Base-by-base conservation (phyloP, 2,797 vertebrate genomes). In the Cephalopachus bancanus region DNA sequence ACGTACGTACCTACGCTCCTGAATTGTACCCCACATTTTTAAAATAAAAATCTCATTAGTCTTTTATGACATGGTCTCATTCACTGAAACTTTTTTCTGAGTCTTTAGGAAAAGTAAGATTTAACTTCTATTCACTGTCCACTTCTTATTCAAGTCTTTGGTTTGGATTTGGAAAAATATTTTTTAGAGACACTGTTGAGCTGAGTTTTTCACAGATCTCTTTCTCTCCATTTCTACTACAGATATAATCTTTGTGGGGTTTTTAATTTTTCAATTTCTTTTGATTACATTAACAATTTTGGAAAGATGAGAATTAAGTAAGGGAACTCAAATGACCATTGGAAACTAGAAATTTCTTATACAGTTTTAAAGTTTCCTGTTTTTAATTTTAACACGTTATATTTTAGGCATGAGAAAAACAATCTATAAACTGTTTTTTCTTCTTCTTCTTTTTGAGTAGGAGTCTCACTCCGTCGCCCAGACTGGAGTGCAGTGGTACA, bases 351-450 rank as follows among this genome's bases (percentile, higher is more conserved):
- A 93, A 79, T 83, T 83, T 37, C 6, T 86, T n/a, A 8, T 44
- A 51, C 6, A 75, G 53, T 51, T 83, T 93, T 81, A 17, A 76
- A 88, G 14, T 55, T 91, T 88, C 83, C 60, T 20, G 33, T 22
- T 90, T 95, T 95, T 51, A 81, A 12, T 44, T 83, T 83, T 91
- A 93, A 91, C 15, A 89, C 86, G 33, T 87, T 92, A 90, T 22
- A 83, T 65, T 78, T 53, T 62, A 86, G 59, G 8, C 3, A 37
- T 71, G 37, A 80, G 69, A 53, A 7, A 33, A 91, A 89, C 8
- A 91, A 75, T 67, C 22, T 69, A 65, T 74, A 89, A 67, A 44
- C 44, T 44, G 4, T 44, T 44, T 44, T 44, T 44, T 44, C 6
- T 44, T 44, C 6, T 44, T 44, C 6, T 44, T 44, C 6, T 44